Conservation (phyloP, 2,797 vertebrate genomes). For the Bovichtus variegatus region DNA sequence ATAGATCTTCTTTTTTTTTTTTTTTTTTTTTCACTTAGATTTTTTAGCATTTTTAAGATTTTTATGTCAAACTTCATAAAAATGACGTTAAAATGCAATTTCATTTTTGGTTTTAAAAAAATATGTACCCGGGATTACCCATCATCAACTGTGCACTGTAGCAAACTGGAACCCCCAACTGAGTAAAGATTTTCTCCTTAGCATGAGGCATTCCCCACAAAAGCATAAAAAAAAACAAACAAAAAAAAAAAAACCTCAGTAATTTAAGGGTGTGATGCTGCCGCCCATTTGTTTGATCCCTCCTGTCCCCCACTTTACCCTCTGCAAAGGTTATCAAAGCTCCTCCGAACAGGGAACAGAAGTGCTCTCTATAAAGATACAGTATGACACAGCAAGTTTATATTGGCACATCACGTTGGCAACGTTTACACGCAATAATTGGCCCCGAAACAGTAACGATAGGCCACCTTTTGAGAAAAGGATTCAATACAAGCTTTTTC, state of each 20-base stretch:
- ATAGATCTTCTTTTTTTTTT: constrained; percentile 73
- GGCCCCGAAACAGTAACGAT: constrained; percentile 49
- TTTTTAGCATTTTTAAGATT: constrained; percentile 80
- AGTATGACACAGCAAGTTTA: constrained; percentile 66
- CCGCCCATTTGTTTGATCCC: constrained; percentile 70
- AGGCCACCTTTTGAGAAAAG: constrained; percentile 61
- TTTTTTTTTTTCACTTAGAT: constrained; percentile 67
- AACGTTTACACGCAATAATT: constrained; percentile 61
- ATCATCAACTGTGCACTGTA: constrained; percentile 85
- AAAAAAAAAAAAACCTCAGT: constrained; percentile 62
- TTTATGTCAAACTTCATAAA: constrained; percentile 87
- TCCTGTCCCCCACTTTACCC: constrained; percentile 70
- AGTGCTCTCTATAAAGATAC: constrained; percentile 68
- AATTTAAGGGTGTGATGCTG: constrained; percentile 75
- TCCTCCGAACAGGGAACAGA: constrained; percentile 72
- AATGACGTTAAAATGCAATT: constrained; percentile 86
- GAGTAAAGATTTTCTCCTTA: constrained; percentile 76
- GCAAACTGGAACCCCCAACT: constrained; percentile 80
- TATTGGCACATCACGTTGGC: constrained; percentile 79
- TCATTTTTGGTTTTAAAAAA: constrained; percentile 89
- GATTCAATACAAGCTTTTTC: constrained; percentile 47
- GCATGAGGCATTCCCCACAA: constrained; percentile 68
- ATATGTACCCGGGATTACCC: constrained; percentile 88
- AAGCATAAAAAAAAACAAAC: constrained; percentile 64
- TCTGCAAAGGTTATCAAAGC: constrained; percentile 75